phyloP scores from a whole-genome alignment of 2,888 invertebrate species.

The Orthonevra nobilis region DNA sequence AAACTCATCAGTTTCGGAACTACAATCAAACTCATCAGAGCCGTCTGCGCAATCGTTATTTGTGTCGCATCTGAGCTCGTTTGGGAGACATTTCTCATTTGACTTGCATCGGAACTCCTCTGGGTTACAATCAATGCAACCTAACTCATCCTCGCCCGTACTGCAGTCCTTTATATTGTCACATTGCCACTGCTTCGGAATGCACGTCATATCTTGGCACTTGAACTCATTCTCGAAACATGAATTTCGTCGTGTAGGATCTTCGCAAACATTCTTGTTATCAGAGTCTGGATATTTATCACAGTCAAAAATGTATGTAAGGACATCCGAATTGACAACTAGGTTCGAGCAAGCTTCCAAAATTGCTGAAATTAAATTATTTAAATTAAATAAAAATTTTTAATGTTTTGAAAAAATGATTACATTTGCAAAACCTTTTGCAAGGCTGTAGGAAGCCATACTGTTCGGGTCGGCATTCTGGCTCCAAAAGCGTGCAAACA shows the following conservation, averaged over 20 bases:
- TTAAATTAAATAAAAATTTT: neutral
- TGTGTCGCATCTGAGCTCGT: slow-evolving; percentile 84
- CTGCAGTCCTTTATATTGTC: slow-evolving; percentile 81
- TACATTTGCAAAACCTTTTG: slow-evolving; percentile 85
- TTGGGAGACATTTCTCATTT: slow-evolving; percentile 82
- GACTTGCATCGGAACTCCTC: slow-evolving; percentile 81
- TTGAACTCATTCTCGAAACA: slow-evolving; percentile 82
- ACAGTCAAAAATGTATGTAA: slow-evolving; percentile 83
- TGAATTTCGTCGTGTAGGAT: slow-evolving; percentile 81
- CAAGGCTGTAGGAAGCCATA: slow-evolving; percentile 84
- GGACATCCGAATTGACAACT: slow-evolving; percentile 82
- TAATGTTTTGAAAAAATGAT: neutral
- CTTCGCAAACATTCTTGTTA: slow-evolving; percentile 81
- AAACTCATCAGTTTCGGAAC: slow-evolving; percentile 76
- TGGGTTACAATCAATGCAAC: slow-evolving; percentile 80
- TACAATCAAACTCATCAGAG: slow-evolving; percentile 84
- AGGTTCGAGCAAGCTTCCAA: slow-evolving; percentile 83
- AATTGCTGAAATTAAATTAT: slow-evolving; percentile 82
- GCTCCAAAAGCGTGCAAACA: slow-evolving; percentile 84
- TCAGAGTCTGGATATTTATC: slow-evolving; percentile 82
- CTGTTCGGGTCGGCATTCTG: slow-evolving; percentile 84
- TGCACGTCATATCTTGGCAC: slow-evolving; percentile 83
- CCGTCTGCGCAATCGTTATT: slow-evolving; percentile 83
- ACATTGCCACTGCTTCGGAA: slow-evolving; percentile 83
- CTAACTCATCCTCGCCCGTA: slow-evolving; percentile 80